Conservation (phyloP, 2,113 vertebrate genomes). For the Macaca mulatta region DNA sequence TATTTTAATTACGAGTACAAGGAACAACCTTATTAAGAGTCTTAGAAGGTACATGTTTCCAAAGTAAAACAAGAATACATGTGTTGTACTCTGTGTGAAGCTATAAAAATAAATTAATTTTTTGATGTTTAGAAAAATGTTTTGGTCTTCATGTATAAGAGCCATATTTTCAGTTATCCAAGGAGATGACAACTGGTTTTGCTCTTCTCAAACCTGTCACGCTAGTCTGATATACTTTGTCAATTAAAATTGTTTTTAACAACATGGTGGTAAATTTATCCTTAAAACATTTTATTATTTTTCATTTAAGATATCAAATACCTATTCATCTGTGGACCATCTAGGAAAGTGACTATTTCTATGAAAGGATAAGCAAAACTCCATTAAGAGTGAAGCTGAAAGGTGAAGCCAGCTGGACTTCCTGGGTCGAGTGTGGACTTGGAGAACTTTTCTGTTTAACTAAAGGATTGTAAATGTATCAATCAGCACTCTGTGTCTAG, state of each 20-base stretch:
- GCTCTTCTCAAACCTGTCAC: neutral
- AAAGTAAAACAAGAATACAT: constrained; percentile 14
- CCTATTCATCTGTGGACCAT: neutral
- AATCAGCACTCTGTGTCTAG: too few relatives aligned
- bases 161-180: neutral
- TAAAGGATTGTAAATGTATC: too few relatives aligned
- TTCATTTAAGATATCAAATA: neutral
- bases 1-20: neutral
- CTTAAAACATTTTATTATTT: neutral
- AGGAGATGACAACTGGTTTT: neutral
- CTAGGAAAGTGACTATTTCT: neutral
- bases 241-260: constrained; percentile 23
- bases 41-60: neutral
- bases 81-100: neutral
- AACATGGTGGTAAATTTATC: neutral
- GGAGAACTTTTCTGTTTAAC: too few relatives aligned
- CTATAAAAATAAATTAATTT: constrained; percentile 29
- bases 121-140: neutral
- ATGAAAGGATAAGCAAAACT: neutral
- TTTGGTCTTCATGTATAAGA: neutral
- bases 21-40: neutral
- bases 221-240: neutral
- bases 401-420: too few relatives aligned
- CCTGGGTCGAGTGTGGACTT: too few relatives aligned
- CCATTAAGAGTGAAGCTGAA: neutral